Evolutionary conservation across 2,113 vertebrate species (phyloP).

Genomic region (Poeciliopsis turrubarensis): DNA sequence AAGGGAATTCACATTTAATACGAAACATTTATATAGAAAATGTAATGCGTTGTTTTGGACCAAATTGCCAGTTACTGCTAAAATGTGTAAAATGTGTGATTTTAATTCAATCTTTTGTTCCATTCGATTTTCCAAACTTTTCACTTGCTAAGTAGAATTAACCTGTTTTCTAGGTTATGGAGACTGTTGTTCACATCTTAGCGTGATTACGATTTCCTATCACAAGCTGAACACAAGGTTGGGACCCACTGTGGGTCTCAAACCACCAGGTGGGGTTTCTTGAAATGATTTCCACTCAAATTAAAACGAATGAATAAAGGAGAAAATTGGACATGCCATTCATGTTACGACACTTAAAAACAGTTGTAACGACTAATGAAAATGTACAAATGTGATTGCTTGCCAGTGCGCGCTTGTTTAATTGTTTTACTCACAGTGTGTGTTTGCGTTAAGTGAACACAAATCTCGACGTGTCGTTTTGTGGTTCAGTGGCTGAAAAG

Average conservation of each 20-base stretch:
- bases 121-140: too few species aligned
- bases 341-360: background rate
- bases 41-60: too few species aligned
- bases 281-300: too few species aligned
- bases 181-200: background rate
- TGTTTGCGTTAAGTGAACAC: background rate
- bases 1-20: background rate
- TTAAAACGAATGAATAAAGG: background rate
- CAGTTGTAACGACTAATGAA: background rate
- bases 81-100: too few species aligned
- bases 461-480: background rate
- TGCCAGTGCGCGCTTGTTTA: background rate
- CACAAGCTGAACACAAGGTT: too few species aligned
- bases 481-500: background rate
- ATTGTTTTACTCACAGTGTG: background rate
- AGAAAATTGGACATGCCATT: background rate
- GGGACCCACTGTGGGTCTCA: too few species aligned
- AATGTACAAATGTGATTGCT: background rate
- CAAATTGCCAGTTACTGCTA: too few species aligned
- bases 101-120: too few species aligned
- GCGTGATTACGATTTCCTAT: too few species aligned
- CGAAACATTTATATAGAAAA: too few species aligned
- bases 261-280: too few species aligned
- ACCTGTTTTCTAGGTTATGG: background rate
- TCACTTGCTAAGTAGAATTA: background rate